Percentiles rank a stretch among this genome's conserved stretches.
phyloP scores from a whole-genome alignment of 1,140 invertebrate genomes.

The Anastatus disparis region DNA sequence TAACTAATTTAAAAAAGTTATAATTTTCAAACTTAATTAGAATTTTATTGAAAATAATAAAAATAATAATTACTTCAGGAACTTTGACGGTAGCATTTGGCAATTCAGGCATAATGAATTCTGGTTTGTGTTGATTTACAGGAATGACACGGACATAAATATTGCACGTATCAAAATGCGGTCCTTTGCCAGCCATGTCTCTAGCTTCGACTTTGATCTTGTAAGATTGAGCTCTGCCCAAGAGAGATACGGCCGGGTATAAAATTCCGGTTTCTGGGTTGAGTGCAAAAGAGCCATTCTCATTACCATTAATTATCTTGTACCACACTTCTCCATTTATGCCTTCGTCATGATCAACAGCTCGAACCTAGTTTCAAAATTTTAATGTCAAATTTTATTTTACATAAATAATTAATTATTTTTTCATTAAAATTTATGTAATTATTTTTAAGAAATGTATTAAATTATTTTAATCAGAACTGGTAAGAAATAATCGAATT shows the following conservation, averaged over 20 bases:
- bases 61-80: conserved; percentile 72
- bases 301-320: conserved; percentile 78
- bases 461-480: conserved; percentile 10
- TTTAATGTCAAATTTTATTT: background rate
- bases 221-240: conserved; percentile 73
- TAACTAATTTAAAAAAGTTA: background rate
- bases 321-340: conserved; percentile 81
- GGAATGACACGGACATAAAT: conserved; percentile 83
- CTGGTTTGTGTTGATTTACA: conserved; percentile 87
- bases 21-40: background rate
- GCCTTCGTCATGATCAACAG: conserved; percentile 82
- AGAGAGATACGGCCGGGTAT: conserved; percentile 77
- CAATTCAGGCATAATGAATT: conserved; percentile 81
- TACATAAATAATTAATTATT: background rate
- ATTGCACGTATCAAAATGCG: conserved; percentile 74
- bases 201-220: conserved; percentile 78
- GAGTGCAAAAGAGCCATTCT: conserved; percentile 76
- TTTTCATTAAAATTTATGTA: too few species aligned
- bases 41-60: background rate
- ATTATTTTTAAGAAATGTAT: conserved; percentile 1
- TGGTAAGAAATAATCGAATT: too few species aligned
- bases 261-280: conserved; percentile 81
- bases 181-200: conserved; percentile 77
- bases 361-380: conserved; percentile 65
- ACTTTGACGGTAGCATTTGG: conserved; percentile 81